Percentiles rank a stretch among this genome's conserved stretches.
Conservation (phyloP, 2,113 vertebrate genomes). For the Rhombomys opimus region DNA sequence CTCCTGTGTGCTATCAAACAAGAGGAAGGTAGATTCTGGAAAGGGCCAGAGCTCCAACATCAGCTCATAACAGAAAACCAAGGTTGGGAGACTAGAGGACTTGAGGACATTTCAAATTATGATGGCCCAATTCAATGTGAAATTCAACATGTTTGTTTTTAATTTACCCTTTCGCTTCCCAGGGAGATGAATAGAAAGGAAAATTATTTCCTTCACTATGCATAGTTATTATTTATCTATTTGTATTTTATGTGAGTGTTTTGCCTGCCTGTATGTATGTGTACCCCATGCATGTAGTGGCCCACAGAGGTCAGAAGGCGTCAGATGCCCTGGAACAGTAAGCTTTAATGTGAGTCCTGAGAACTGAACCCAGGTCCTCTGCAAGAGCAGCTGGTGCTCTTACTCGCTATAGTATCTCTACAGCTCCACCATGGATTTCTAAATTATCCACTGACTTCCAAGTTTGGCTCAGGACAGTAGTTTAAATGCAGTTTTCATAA, state of each 20-base stretch:
- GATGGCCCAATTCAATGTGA: neutral
- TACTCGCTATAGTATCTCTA: neutral
- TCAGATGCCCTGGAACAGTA: neutral
- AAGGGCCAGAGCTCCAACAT: neutral
- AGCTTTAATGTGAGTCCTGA: neutral
- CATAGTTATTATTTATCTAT: neutral
- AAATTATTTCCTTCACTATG: neutral
- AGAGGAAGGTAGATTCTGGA: neutral
- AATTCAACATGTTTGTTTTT: neutral
- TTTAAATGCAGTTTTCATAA: neutral
- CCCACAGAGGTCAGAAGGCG: neutral
- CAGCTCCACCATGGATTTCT: neutral
- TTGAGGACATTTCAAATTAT: fast-evolving
- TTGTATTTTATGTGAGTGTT: neutral
- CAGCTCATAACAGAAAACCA: neutral
- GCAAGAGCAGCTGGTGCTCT: neutral
- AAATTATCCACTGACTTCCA: neutral
- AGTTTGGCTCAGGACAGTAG: neutral
- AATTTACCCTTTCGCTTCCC: neutral
- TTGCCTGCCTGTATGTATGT: neutral
- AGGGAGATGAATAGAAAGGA: neutral
- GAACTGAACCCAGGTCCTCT: neutral
- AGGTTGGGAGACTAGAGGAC: neutral
- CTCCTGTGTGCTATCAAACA: neutral
- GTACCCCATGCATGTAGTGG: neutral